phyloP scores from a whole-genome alignment of 2,113 vertebrate genomes.

The Nerophis ophidion region DNA sequence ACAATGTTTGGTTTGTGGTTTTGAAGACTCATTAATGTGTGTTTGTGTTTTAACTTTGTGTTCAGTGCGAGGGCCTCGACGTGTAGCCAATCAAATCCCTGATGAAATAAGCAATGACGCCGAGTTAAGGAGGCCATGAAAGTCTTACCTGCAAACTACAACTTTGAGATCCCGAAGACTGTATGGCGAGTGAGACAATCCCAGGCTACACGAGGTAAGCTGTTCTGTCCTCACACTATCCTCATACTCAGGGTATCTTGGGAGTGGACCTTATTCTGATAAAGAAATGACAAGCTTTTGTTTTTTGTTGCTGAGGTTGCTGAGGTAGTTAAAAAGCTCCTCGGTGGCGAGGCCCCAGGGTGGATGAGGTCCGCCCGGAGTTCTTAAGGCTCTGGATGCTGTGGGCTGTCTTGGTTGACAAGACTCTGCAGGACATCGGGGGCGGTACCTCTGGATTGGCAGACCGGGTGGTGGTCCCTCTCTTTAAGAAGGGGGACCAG shows the following conservation, averaged over 20 bases:
- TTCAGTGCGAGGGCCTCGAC: constrained; percentile 62
- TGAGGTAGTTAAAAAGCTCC: too few relatives aligned
- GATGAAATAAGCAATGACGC: constrained; percentile 81
- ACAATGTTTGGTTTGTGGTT: too few relatives aligned
- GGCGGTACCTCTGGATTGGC: too few relatives aligned
- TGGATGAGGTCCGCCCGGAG: too few relatives aligned
- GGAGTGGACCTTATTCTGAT: neutral
- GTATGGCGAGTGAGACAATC: constrained; percentile 89
- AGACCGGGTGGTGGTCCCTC: too few relatives aligned
- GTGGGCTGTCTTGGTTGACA: too few relatives aligned
- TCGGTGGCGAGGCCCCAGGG: too few relatives aligned
- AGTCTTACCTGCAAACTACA: constrained; percentile 87
- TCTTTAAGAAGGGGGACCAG: too few relatives aligned
- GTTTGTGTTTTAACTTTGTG: constrained; percentile 17
- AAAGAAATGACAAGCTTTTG: neutral
- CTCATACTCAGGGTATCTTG: neutral
- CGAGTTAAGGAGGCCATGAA: constrained; percentile 75
- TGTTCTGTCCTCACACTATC: neutral
- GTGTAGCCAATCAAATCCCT: constrained; percentile 85
- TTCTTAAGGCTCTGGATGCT: too few relatives aligned
- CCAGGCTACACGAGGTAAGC: constrained; percentile 79
- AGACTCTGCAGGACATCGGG: too few relatives aligned
- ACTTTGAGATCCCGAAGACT: constrained; percentile 97
- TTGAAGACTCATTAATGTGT: neutral
- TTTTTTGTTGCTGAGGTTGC: too few relatives aligned